phyloP scores from a whole-genome alignment of 1,140 invertebrate species.

The Andricus grossulariae region DNA sequence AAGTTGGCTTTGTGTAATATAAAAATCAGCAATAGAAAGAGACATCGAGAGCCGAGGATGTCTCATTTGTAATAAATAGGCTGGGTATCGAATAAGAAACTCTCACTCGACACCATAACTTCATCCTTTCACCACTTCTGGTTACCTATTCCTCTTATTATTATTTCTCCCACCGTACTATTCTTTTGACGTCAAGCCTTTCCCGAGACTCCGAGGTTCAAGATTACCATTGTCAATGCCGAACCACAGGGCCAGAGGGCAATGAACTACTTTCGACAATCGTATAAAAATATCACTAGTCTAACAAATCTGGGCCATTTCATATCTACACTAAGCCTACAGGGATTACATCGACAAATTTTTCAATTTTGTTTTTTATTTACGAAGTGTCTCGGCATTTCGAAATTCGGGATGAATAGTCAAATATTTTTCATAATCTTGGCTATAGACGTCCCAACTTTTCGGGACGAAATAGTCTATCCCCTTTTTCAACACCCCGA shows the following conservation, averaged over 20 bases:
- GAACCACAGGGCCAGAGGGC: constrained; percentile 20
- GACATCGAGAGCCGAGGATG: too few species aligned
- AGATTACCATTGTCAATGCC: constrained; percentile 29
- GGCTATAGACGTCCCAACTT: too few species aligned
- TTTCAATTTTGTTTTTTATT: too few species aligned
- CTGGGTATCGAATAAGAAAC: constrained; percentile 19
- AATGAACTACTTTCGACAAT: constrained; percentile 24
- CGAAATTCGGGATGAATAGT: too few species aligned
- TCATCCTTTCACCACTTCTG: constrained; percentile 19
- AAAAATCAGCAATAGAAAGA: too few species aligned
- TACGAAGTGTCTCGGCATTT: too few species aligned
- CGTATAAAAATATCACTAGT: not conserved
- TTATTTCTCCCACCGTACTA: constrained; percentile 16
- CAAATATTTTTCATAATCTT: too few species aligned
- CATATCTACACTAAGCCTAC: too few species aligned
- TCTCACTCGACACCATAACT: constrained; percentile 28
- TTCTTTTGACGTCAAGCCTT: constrained; percentile 25
- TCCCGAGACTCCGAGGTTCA: constrained; percentile 9
- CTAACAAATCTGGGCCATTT: not conserved
- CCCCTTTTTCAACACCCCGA: too few species aligned
- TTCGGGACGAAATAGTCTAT: too few species aligned
- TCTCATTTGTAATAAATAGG: not conserved
- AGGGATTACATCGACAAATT: too few species aligned
- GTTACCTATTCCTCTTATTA: constrained; percentile 21
- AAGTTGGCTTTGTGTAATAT: too few species aligned